Evolutionary conservation across 2,888 invertebrate genomes (phyloP).

Genomic region (Aelia acuminata): DNA sequence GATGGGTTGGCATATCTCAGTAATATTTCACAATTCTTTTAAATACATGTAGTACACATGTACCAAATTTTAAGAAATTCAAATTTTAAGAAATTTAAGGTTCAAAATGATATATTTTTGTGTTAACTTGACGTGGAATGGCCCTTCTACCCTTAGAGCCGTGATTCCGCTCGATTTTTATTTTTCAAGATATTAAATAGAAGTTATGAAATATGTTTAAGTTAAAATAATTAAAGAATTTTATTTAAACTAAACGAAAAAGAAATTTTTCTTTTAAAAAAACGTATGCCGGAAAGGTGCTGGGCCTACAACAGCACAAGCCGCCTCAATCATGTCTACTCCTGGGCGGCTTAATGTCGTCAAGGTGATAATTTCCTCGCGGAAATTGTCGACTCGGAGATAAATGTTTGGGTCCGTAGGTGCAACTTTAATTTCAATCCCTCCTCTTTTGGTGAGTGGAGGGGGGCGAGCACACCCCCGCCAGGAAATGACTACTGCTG

Average conservation of each 20-base stretch:
- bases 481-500: constrained; percentile 44
- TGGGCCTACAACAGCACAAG: background rate
- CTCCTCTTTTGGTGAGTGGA: background rate
- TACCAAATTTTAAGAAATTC: too few relatives aligned
- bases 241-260: background rate
- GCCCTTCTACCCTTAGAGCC: too few relatives aligned
- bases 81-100: too few relatives aligned
- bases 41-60: too few relatives aligned
- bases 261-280: background rate
- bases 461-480: background rate
- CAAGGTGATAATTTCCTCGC: constrained; percentile 17
- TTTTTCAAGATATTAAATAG: too few relatives aligned
- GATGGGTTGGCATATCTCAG: too few relatives aligned
- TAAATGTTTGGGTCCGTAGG: constrained; percentile 27
- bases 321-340: background rate
- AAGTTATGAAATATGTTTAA: too few relatives aligned
- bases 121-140: too few relatives aligned
- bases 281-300: background rate
- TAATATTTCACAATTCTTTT: too few relatives aligned
- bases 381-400: constrained; percentile 38
- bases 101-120: too few relatives aligned
- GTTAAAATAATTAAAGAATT: too few relatives aligned
- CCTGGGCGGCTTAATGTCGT: constrained; percentile 9
- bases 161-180: too few relatives aligned
- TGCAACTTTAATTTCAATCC: constrained; percentile 44